Evolutionary conservation across 2,113 vertebrate species (phyloP), one percentile per base, ranked within the genome.

Genomic region (Carassius carassius): DNA sequence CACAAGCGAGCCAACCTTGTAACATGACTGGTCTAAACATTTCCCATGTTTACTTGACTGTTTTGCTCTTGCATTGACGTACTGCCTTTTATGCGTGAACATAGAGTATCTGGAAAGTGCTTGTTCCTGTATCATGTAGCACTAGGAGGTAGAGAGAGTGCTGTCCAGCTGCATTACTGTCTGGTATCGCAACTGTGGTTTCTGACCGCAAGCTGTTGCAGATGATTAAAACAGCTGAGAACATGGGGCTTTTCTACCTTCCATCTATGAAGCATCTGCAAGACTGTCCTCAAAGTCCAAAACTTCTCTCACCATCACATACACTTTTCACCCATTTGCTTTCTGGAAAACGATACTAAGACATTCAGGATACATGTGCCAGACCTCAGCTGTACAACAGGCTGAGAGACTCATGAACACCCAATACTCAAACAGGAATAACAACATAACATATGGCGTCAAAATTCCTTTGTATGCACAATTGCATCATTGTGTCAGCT

Each of bases 11-110:
- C 84, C 67, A 80, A 44, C 21, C 32, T 10, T 21, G 9, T 72
- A 70, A 21, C 63, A 80, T 84, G 73, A 63, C 62, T 41, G 62
- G 9, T 37, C 41, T 63, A 70, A 81, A 81, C 47, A 70, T 81
- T 54, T 32, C 29, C 19, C 79, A 49, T 67, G 79, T 81, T 56
- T 54, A 58, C 23, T n/a, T 23, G 16, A 35, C 25, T 51, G 44
- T 54, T 81, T 81, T 81, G 25, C 1, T 3, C 65, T 47, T 47
- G 44, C 44, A 47, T 54, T 70, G 37, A 49, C 13, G 25, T 29
- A 67, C 21, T 32, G 14, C 14, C 12, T 80, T 67, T 80, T 21
- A 67, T 65, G 16, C 8, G 6, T 49, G 60, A 23, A 65, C 2
- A 44, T 23, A 65, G n/a, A 23, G 29, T 67, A 63, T 65, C 14